These are phyloP conservation scores for Oreochromis niloticus DNA, from an alignment of 2,113 vertebrate species.

Conservation along the genomic window DNA sequence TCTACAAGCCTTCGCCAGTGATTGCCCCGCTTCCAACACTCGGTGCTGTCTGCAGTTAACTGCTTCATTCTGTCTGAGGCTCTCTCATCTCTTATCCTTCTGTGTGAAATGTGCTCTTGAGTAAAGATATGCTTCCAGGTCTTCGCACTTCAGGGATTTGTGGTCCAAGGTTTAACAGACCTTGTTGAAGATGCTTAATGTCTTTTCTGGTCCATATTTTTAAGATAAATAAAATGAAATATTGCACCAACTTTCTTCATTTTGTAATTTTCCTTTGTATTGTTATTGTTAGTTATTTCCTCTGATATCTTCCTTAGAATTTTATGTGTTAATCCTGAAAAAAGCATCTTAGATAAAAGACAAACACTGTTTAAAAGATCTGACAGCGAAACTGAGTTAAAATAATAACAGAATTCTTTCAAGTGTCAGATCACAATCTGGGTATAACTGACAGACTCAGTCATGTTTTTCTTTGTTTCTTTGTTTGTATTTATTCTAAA, in stretches of 20 bases:
- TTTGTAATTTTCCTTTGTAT: background rate
- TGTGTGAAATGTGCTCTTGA: background rate
- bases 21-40: background rate
- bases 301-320: background rate
- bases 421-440: background rate
- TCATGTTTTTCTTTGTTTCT: background rate
- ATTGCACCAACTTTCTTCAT: background rate
- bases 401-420: background rate
- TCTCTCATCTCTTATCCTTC: background rate
- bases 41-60: background rate
- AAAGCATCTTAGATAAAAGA: background rate
- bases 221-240: background rate
- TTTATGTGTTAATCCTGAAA: background rate
- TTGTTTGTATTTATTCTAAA: background rate
- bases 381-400: background rate
- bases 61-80: background rate
- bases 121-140: background rate
- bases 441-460: fast-evolving
- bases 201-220: background rate
- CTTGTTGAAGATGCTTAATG: background rate
- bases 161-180: background rate
- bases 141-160: background rate
- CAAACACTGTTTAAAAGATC: background rate
- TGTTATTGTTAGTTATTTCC: background rate
- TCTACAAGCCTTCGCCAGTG: background rate